Evolutionary conservation across 1,140 invertebrate species (phyloP).

Genomic region (Agrilus planipennis): DNA sequence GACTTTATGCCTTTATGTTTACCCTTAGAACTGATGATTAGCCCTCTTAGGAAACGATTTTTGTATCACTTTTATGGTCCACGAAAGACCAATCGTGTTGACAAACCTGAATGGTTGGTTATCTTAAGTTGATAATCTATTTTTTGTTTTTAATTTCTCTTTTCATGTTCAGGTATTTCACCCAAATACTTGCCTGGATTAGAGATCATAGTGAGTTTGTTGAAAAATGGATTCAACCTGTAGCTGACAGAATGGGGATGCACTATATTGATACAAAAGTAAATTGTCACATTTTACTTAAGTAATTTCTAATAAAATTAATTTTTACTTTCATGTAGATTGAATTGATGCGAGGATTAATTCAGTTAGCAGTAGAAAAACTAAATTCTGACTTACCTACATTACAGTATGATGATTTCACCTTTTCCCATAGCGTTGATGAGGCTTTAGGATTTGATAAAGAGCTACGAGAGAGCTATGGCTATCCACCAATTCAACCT

Average conservation of each 20-base stretch:
- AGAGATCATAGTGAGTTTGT: constrained; percentile 74
- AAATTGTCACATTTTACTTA: constrained; percentile 6
- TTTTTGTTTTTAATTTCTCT: no score
- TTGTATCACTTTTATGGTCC: constrained; percentile 80
- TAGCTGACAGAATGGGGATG: constrained; percentile 55
- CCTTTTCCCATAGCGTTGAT: constrained; percentile 82
- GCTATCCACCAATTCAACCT: constrained; percentile 56
- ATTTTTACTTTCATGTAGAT: constrained; percentile 41
- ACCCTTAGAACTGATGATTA: constrained; percentile 51
- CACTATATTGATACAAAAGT: constrained; percentile 57
- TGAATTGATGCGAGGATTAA: constrained; percentile 75
- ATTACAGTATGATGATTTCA: constrained; percentile 66
- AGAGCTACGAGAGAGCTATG: constrained; percentile 52
- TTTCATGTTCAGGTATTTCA: constrained; percentile 40
- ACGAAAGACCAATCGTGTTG: constrained; percentile 76
- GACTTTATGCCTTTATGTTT: constrained; percentile 46
- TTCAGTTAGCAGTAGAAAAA: constrained; percentile 74
- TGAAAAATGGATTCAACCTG: constrained; percentile 63
- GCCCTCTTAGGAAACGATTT: constrained; percentile 68
- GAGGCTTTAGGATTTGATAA: constrained; percentile 78
- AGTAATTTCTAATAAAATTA: background rate
- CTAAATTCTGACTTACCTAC: constrained; percentile 66
- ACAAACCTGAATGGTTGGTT: constrained; percentile 82
- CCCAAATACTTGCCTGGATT: constrained; percentile 78
- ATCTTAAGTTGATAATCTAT: no score